These are phyloP conservation scores for Magallana nippona DNA, from an alignment of 2,888 invertebrate genomes.

Conservation along the genomic window DNA sequence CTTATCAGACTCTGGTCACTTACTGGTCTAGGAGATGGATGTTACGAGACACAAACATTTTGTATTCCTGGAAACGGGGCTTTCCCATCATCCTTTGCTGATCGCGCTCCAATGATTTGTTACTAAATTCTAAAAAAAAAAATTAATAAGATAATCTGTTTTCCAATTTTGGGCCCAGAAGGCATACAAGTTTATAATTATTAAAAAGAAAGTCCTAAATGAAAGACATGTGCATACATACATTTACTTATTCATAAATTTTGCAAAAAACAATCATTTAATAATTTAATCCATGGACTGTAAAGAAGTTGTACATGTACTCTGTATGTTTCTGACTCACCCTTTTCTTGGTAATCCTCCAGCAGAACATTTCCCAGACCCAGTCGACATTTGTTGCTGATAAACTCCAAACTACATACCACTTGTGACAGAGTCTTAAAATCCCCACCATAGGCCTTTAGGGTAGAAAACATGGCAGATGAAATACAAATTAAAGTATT, in stretches of 20 bases:
- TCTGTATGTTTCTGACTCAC: conserved; percentile 46
- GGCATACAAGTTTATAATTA: too few species aligned
- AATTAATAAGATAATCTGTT: not conserved
- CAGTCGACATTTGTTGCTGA: conserved; percentile 73
- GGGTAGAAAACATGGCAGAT: not conserved
- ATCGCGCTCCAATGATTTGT: conserved; percentile 62
- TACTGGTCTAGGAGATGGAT: conserved; percentile 75
- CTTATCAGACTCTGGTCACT: conserved; percentile 23
- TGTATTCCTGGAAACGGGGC: conserved; percentile 64
- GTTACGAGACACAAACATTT: conserved; percentile 75
- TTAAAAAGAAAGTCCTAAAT: too few species aligned
- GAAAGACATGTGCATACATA: too few species aligned
- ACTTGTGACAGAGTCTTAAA: conserved; percentile 64
- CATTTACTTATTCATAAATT: too few species aligned
- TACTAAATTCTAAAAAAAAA: conserved; percentile 53
- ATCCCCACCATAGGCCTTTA: conserved; percentile 66
- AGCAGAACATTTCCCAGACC: conserved; percentile 72
- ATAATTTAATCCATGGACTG: not conserved
- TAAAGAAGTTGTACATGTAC: not conserved
- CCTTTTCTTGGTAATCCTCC: conserved; percentile 74
- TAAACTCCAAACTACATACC: conserved; percentile 73
- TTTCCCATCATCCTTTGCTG: conserved; percentile 59
- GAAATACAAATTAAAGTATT: too few species aligned
- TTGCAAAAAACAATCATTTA: too few species aligned
- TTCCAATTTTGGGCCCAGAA: not conserved